Conservation (phyloP, 1,140 invertebrate species). For the Delia radicum region DNA sequence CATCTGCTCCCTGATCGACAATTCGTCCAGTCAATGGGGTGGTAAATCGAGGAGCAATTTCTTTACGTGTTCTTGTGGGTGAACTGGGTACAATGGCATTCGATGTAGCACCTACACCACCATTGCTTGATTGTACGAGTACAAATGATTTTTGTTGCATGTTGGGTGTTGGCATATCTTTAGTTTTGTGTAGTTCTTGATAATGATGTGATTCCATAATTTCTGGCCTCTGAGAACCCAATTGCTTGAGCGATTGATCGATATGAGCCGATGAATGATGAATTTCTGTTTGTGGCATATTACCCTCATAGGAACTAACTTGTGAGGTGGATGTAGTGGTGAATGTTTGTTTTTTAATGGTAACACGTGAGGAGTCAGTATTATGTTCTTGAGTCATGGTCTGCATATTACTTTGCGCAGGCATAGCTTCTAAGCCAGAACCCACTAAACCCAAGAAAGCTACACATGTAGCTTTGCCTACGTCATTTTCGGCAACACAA, state of each 20-base stretch:
- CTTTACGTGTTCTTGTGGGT: constrained; percentile 60
- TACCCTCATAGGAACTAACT: constrained; percentile 53
- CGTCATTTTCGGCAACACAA: constrained; percentile 74
- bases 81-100: constrained; percentile 34
- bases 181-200: constrained; percentile 50
- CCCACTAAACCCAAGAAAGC: constrained; percentile 61
- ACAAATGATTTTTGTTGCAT: constrained; percentile 50
- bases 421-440: constrained; percentile 27
- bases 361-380: constrained; percentile 49
- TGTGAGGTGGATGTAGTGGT: constrained; percentile 53
- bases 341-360: constrained; percentile 53
- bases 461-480: constrained; percentile 68
- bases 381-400: constrained; percentile 50
- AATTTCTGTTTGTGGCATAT: constrained; percentile 48
- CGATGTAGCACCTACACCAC: neutral
- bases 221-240: constrained; percentile 46
- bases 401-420: constrained; percentile 41
- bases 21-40: constrained; percentile 72
- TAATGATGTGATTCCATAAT: constrained; percentile 51
- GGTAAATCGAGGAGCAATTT: constrained; percentile 67
- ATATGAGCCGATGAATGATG: constrained; percentile 48
- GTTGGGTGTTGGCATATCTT: constrained; percentile 41
- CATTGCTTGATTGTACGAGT: constrained; percentile 41
- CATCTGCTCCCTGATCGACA: constrained; percentile 71
- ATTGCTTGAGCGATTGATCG: constrained; percentile 48